Evolutionary conservation across 2,113 vertebrate species (phyloP), one percentile per base, ranked within the genome.

Genomic region (Sphaerodactylus townsendi): DNA sequence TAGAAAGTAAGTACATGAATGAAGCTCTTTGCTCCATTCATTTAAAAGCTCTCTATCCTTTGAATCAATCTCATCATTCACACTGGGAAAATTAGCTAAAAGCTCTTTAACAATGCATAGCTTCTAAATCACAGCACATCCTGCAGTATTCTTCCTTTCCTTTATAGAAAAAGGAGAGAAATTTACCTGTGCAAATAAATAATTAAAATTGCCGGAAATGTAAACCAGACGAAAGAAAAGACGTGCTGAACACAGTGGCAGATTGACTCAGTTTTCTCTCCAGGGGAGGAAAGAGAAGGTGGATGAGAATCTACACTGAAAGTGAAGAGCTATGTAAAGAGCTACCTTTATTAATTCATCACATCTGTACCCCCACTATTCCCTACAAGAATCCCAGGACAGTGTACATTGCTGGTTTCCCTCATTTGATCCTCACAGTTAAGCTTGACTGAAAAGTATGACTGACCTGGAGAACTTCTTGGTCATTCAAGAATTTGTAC

Each of bases 21-120:
- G 91, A 80, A 85, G 76, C 89, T 81, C 82, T 56, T 83, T 30
- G 39, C 76, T 77, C n/a, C 7, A 6, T n/a, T 81, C 76, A 62
- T 33, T 65, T 72, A 92, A 84, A 70, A 62, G 85, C 72, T 86
- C 82, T 86, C 90, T 25, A 68, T 76, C 84, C n/a, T 82, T 37
- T 83, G 73, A 50, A 87, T 91, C 91, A 66, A 90, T 93, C 86
- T 83, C 2, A 86, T 65, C 77, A 76, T 72, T 83, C 77, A 65
- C 86, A 91, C 73, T 14, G n/a, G 17, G 21, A 83, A 77, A 87
- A 91, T 77, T 2, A 80, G 82, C 46, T 90, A 88, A 87, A 82
- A 50, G 66, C 91, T 92, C 70, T 91, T 92, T 87, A 90, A 91
- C 93, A 88, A 89, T 89, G 89, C 84, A 91, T 87, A 62, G 72